A percentile compares a stretch with the other conserved stretches of the same genome.
Conservation (phyloP, 2,888 invertebrate genomes). For the Meandrusa payeni region DNA sequence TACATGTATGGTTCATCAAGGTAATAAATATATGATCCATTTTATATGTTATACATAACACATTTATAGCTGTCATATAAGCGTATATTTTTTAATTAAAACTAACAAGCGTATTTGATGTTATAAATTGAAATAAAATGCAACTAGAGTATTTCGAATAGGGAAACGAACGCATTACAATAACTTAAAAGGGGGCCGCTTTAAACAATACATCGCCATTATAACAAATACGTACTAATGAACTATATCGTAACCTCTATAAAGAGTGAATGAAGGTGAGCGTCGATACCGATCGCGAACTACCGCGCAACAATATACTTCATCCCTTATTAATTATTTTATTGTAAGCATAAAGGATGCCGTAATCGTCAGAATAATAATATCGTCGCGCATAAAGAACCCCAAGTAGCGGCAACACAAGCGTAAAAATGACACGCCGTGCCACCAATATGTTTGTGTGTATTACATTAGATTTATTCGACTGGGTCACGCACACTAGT, state of each 20-base stretch:
- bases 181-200: conserved; percentile 16
- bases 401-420: conserved; percentile 78
- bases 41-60: no score
- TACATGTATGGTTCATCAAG: no score
- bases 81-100: no score
- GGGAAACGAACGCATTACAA: conserved; percentile 23
- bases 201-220: conserved; percentile 32
- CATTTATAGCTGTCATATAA: no score
- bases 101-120: no score
- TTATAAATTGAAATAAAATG: no score
- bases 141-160: no score
- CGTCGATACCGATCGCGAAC: conserved; percentile 72
- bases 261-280: conserved; percentile 65
- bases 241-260: conserved; percentile 62
- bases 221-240: conserved; percentile 54
- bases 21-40: no score
- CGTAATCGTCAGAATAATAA: conserved; percentile 80
- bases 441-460: conserved; percentile 79
- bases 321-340: conserved; percentile 81
- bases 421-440: conserved; percentile 78
- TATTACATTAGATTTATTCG: conserved; percentile 78
- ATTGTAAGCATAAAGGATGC: conserved; percentile 80
- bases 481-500: conserved; percentile 75
- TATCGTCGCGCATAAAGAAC: conserved; percentile 78
- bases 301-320: conserved; percentile 70